These are phyloP conservation scores for Anticlea derivata DNA, from an alignment of 2,888 invertebrate genomes.

Conservation along the genomic window DNA sequence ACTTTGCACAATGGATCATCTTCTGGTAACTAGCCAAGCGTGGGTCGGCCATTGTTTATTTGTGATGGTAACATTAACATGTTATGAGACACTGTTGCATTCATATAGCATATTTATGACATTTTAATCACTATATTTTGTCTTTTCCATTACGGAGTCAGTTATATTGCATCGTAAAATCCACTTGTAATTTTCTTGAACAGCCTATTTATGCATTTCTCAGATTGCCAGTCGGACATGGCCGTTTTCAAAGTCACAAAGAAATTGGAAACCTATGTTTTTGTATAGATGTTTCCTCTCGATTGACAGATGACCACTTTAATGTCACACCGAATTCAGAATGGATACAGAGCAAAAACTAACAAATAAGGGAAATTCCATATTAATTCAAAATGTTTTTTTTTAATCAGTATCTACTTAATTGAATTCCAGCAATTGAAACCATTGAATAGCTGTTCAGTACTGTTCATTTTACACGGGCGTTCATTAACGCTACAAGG, in stretches of 20 bases:
- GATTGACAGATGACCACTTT: too few relatives aligned
- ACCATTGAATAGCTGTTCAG: conserved; percentile 3
- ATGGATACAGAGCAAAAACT: background rate
- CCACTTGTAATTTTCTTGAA: conserved; percentile 15
- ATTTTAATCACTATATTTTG: conserved; percentile 24
- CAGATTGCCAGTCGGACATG: background rate
- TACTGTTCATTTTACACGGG: conserved; percentile 9
- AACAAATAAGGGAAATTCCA: background rate
- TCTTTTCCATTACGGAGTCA: conserved; percentile 19
- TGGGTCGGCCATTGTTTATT: conserved; percentile 30
- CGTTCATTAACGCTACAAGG: conserved; percentile 25
- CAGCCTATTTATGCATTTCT: conserved; percentile 16
- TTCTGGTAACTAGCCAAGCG: conserved; percentile 28
- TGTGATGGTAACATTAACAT: conserved; percentile 27
- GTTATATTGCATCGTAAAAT: conserved; percentile 26
- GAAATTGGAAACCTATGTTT: conserved; percentile 1
- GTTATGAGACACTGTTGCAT: conserved; percentile 30
- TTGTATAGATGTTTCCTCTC: too few relatives aligned
- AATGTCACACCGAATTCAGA: too few relatives aligned
- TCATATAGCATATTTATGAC: conserved; percentile 26
- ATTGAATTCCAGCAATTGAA: conserved; percentile 8
- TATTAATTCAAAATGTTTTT: conserved; percentile 6
- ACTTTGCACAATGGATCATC: conserved; percentile 19
- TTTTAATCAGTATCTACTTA: conserved; percentile 2
- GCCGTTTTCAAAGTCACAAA: background rate